These are phyloP conservation scores for Chrysina gloriosa DNA, from an alignment of 2,888 invertebrate genomes.

Conservation along the genomic window DNA sequence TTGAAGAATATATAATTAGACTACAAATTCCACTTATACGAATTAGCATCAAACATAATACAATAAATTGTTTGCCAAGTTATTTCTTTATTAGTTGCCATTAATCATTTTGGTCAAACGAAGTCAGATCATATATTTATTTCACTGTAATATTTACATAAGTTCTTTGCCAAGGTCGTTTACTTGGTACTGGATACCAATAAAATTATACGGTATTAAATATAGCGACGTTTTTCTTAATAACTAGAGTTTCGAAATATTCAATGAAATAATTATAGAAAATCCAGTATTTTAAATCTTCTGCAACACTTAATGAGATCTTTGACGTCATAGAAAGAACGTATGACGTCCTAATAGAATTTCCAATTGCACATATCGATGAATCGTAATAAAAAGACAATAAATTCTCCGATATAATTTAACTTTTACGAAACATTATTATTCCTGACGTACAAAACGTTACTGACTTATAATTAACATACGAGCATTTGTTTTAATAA, in stretches of 20 bases:
- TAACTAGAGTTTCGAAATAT: constrained; percentile 2
- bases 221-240: background rate
- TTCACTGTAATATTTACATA: constrained; percentile 20
- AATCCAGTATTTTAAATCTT: background rate
- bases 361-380: background rate
- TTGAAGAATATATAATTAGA: no score
- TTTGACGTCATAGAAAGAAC: background rate
- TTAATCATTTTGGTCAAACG: no score
- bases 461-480: constrained; percentile 6
- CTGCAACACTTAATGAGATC: background rate
- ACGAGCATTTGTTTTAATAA: constrained; percentile 9
- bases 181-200: constrained; percentile 7
- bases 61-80: no score
- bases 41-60: background rate
- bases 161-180: constrained; percentile 9
- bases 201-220: constrained; percentile 19
- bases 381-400: background rate
- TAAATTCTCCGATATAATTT: background rate
- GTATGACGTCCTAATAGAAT: background rate
- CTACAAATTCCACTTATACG: no score
- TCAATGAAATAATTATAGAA: background rate
- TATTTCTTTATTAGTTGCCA: no score
- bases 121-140: background rate
- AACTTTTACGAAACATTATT: background rate
- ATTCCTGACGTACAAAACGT: constrained; percentile 1